These are phyloP conservation scores for Ivindomyrus marchei DNA, from an alignment of 2,113 vertebrate genomes.

Conservation along the genomic window DNA sequence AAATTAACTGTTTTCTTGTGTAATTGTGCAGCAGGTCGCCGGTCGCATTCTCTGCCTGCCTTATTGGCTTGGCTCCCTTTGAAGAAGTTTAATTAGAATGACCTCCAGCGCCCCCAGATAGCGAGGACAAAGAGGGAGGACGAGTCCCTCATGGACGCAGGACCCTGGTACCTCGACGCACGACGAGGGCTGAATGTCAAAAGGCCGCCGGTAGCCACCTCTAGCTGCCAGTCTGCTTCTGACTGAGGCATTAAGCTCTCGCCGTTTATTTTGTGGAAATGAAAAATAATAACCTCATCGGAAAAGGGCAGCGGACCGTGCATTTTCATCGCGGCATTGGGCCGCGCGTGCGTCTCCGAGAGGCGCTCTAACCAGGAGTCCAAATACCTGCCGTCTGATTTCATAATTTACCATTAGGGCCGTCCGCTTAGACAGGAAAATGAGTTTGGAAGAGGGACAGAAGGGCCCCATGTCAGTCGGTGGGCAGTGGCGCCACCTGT, in stretches of 20 bases:
- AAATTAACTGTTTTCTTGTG: not conserved
- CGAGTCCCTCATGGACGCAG: not conserved
- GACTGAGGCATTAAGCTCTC: constrained; percentile 27
- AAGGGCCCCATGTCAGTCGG: not conserved
- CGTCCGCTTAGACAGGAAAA: constrained; percentile 20
- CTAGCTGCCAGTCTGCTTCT: constrained; percentile 26
- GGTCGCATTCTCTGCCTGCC: not conserved
- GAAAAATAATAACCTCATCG: constrained; percentile 44
- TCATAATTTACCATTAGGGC: constrained; percentile 31
- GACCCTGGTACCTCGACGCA: not conserved
- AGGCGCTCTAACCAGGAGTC: constrained; percentile 31
- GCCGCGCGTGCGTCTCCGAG: constrained; percentile 29
- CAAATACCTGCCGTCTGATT: constrained; percentile 25
- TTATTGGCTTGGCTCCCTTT: not conserved
- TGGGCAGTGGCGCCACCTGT: not conserved
- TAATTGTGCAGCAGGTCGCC: not conserved
- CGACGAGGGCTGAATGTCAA: not conserved
- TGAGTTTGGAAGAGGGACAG: constrained; percentile 11
- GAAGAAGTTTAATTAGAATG: constrained; percentile 7
- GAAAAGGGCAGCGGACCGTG: constrained; percentile 32
- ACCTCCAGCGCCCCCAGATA: not conserved
- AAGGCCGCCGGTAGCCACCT: constrained; percentile 9
- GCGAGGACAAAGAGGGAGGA: not conserved
- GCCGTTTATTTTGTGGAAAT: constrained; percentile 27
- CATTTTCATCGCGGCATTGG: constrained; percentile 29